phyloP scores from a whole-genome alignment of 2,113 vertebrate genomes.

The Egretta garzetta region DNA sequence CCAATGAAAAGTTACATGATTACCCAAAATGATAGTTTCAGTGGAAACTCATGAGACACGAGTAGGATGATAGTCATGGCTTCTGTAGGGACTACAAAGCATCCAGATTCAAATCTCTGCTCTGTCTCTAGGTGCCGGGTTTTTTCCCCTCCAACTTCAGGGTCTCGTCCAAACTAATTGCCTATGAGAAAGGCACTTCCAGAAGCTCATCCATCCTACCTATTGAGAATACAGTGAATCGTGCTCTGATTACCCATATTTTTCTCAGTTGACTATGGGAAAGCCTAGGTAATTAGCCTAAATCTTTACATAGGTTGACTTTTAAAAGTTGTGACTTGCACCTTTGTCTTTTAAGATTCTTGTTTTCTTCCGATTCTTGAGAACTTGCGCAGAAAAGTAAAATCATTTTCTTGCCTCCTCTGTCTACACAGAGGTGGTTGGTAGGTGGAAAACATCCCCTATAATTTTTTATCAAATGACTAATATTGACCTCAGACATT shows the following conservation, averaged over 20 bases:
- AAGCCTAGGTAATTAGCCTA: not conserved
- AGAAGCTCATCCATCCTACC: not conserved
- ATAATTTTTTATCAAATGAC: not conserved
- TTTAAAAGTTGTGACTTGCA: not conserved
- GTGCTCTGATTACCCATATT: not conserved
- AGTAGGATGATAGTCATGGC: not conserved
- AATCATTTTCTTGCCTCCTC: not conserved
- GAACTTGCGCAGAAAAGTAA: not conserved
- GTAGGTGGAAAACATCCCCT: not conserved
- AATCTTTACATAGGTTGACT: not conserved
- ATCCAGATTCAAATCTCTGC: not conserved
- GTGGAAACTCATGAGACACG: rapidly evolving
- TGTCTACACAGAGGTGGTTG: not conserved
- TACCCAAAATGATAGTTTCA: not conserved
- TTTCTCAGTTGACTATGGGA: not conserved
- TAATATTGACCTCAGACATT: not conserved
- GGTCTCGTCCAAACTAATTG: not conserved
- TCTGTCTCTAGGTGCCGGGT: not conserved
- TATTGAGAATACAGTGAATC: not conserved
- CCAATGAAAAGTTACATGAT: not conserved
- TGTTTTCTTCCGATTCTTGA: not conserved
- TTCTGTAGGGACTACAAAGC: not conserved
- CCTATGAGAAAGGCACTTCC: not conserved
- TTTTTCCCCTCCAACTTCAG: not conserved
- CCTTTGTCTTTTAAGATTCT: not conserved